phyloP scores from a whole-genome alignment of 2,888 invertebrate species.

The Mechanitis mazaeus region DNA sequence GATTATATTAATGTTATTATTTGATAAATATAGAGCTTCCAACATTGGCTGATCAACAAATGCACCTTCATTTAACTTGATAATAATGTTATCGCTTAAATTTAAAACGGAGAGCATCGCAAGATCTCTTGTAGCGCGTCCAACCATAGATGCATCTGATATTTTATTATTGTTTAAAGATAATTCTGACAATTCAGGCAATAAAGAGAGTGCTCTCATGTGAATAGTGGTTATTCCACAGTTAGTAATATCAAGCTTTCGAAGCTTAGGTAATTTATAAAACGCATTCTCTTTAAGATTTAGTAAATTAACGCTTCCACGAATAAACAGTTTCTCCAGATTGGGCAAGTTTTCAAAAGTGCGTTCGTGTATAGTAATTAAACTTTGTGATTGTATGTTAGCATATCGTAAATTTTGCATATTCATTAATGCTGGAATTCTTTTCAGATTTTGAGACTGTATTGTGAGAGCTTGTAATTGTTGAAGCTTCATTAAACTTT shows the following conservation, averaged over 20 bases:
- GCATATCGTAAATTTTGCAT: constrained; percentile 84
- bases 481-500: constrained; percentile 84
- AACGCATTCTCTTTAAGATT: constrained; percentile 85
- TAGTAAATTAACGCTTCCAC: constrained; percentile 80
- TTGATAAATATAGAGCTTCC: constrained; percentile 80
- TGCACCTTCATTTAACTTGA: constrained; percentile 83
- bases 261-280: constrained; percentile 81
- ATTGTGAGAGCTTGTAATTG: constrained; percentile 89
- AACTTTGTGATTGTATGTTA: constrained; percentile 81
- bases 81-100: constrained; percentile 83
- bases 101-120: constrained; percentile 82
- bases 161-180: constrained; percentile 84
- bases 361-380: constrained; percentile 80
- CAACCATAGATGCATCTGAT: constrained; percentile 87
- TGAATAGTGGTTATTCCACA: constrained; percentile 88
- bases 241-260: constrained; percentile 83
- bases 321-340: constrained; percentile 85
- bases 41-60: constrained; percentile 86
- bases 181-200: constrained; percentile 83
- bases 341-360: constrained; percentile 83
- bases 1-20: constrained; percentile 85
- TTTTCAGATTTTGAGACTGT: constrained; percentile 84
- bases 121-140: constrained; percentile 85
- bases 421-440: constrained; percentile 84
- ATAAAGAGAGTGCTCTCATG: constrained; percentile 82